Evolutionary conservation across 2,113 vertebrate genomes (phyloP), one percentile per base, ranked within the genome.

Genomic region (Pterocles burchelli): DNA sequence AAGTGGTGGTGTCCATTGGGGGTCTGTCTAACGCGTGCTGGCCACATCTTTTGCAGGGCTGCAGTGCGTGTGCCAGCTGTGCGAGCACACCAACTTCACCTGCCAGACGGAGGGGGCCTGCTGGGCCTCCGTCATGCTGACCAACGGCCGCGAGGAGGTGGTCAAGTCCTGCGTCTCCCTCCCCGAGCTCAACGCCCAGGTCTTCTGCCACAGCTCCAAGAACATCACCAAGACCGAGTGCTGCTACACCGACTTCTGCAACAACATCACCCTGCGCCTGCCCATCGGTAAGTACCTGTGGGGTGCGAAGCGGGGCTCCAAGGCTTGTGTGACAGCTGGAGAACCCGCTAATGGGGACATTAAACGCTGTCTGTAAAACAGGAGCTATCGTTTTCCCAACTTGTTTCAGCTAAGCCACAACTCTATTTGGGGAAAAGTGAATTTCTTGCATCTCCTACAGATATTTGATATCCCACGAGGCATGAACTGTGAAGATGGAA

Each of bases 181-280:
- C 33, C 98, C 97, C 0, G 98, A 99, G 96, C 97, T 99, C 91
- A 99, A 98, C 31, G 99, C 99, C 2, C 99, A 99, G 96, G 98
- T 99, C 88, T 99, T 99, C 98, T 99, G 99, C 97, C 98, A 99
- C 95, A 98, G 99, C 95, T 99, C 99, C 90, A 98, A 98, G 94
- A 99, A 99, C 36, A 94, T 99, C 86, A 99, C 99, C n/a, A 99
- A 98, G 96, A 99, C 98, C 2, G 98, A 98, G 96, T 99, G 99
- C 98, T 99, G 99, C 98, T 99, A 99, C 95, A 99, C 99, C 1
- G 99, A 99, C 97, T 99, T 99, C 98, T 99, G 99, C 98, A 99
- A 99, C 98, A 99, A 99, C 36, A 98, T 99, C 97, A 99, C 99
- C 4, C 97, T 99, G 31, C 99, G 97, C 84, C 97, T 99, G 86